Evolutionary conservation across 2,888 invertebrate genomes (phyloP).

Genomic region (Strigamia crassipes): DNA sequence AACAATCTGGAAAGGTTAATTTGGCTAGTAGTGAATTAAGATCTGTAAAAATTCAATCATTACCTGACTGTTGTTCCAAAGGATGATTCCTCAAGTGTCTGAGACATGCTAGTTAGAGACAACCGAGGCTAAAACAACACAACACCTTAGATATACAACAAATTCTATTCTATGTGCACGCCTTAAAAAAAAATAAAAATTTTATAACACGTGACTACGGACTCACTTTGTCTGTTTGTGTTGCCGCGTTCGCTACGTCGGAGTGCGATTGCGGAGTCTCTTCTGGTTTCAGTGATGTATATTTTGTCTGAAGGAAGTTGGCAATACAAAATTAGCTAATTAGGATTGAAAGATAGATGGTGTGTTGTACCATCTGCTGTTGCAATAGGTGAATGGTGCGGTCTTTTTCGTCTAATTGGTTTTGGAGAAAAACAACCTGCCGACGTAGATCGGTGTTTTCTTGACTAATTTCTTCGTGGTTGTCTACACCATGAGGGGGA

Average conservation of each 20-base stretch:
- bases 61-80: constrained; percentile 35
- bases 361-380: constrained; percentile 67
- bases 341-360: constrained; percentile 25
- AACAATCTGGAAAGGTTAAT: neutral
- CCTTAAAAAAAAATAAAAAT: too few relatives aligned
- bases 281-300: neutral
- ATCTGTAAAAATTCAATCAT: neutral
- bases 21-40: neutral
- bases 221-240: constrained; percentile 43
- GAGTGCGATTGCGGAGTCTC: neutral
- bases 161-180: neutral
- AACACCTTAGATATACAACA: constrained; percentile 20
- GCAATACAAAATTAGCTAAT: neutral
- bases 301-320: neutral
- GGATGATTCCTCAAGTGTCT: constrained; percentile 8
- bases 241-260: constrained; percentile 18
- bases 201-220: neutral
- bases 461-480: constrained; percentile 33
- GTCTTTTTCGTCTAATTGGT: constrained; percentile 86
- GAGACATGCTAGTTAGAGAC: constrained; percentile 36
- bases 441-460: constrained; percentile 79
- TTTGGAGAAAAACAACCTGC: constrained; percentile 65
- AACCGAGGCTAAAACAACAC: constrained; percentile 33
- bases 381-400: constrained; percentile 79
- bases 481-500: constrained; percentile 39